These are phyloP conservation scores for Gryon sp. DNA, from an alignment of 1,140 invertebrate species.

Conservation along the genomic window DNA sequence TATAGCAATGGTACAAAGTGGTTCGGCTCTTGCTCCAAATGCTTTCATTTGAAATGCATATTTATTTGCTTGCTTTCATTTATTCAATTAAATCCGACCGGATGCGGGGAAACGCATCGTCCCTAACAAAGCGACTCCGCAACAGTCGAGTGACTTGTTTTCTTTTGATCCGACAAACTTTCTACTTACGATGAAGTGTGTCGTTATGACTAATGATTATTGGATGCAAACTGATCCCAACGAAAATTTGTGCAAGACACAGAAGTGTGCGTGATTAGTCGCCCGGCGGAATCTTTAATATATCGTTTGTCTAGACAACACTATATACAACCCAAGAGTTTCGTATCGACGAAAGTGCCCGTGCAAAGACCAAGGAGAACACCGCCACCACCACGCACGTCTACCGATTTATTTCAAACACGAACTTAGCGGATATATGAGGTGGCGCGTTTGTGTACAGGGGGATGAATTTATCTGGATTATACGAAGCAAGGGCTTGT, in stretches of 20 bases:
- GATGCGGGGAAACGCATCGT: slow-evolving; percentile 33
- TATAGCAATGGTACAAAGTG: slow-evolving; percentile 38
- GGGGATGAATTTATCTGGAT: slow-evolving; percentile 52
- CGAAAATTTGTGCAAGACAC: background rate
- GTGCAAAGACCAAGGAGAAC: slow-evolving; percentile 60
- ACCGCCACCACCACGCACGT: slow-evolving; percentile 60
- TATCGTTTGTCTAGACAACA: background rate
- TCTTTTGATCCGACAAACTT: slow-evolving; percentile 59
- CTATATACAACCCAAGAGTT: background rate
- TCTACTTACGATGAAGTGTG: slow-evolving; percentile 5
- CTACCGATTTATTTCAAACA: slow-evolving; percentile 70
- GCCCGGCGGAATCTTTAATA: background rate
- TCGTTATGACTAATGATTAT: slow-evolving; percentile 34
- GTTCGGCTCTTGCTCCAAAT: slow-evolving; percentile 30
- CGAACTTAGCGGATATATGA: slow-evolving; percentile 67
- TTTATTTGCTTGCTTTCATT: slow-evolving; percentile 64
- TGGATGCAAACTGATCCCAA: slow-evolving; percentile 4
- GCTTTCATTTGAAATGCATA: slow-evolving; percentile 63
- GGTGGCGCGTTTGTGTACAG: slow-evolving; percentile 64
- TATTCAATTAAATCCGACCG: slow-evolving; percentile 57
- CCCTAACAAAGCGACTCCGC: slow-evolving; percentile 26
- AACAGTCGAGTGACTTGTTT: slow-evolving; percentile 29
- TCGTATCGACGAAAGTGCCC: slow-evolving; percentile 15
- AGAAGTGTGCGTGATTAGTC: background rate
- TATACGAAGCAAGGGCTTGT: slow-evolving; percentile 53